phyloP scores from a whole-genome alignment of 2,888 invertebrate species.

The Pantelozetes paolii region DNA sequence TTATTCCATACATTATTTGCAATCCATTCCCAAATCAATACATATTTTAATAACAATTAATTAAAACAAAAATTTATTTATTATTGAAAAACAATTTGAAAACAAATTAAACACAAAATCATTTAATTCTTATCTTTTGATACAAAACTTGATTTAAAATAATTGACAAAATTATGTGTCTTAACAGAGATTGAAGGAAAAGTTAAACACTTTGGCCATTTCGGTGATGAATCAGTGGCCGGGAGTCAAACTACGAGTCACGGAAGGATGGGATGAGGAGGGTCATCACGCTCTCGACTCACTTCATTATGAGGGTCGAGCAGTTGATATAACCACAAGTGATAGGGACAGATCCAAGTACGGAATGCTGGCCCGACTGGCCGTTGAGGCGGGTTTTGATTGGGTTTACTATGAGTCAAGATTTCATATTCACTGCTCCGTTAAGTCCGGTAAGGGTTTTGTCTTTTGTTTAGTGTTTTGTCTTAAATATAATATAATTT shows the following conservation, averaged over 20 bases:
- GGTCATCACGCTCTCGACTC: slow-evolving; percentile 74
- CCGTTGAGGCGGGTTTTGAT: slow-evolving; percentile 95
- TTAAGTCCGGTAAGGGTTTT: slow-evolving; percentile 76
- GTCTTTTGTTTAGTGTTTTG: no score
- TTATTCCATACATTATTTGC: not conserved
- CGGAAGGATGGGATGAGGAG: slow-evolving; percentile 89
- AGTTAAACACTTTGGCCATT: slow-evolving; percentile 85
- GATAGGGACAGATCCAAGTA: slow-evolving; percentile 88
- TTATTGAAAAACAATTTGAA: not conserved
- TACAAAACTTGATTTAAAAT: not conserved
- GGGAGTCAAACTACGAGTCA: slow-evolving; percentile 83
- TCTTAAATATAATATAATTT: not conserved
- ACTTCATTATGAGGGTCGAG: slow-evolving; percentile 92
- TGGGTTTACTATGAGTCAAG: slow-evolving; percentile 96
- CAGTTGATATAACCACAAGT: slow-evolving; percentile 91
- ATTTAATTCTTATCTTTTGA: no score
- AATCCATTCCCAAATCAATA: not conserved
- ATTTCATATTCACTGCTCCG: slow-evolving; percentile 92
- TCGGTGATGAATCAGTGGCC: slow-evolving; percentile 99
- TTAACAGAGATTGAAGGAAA: slow-evolving; percentile 88
- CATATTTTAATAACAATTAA: not conserved
- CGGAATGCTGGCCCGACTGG: slow-evolving; percentile 90
- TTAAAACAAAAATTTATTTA: not conserved
- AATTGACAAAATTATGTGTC: not conserved
- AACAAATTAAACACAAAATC: no score